These are phyloP conservation scores for Sphaeramia orbicularis DNA, from an alignment of 2,797 vertebrate species.

Conservation along the genomic window DNA sequence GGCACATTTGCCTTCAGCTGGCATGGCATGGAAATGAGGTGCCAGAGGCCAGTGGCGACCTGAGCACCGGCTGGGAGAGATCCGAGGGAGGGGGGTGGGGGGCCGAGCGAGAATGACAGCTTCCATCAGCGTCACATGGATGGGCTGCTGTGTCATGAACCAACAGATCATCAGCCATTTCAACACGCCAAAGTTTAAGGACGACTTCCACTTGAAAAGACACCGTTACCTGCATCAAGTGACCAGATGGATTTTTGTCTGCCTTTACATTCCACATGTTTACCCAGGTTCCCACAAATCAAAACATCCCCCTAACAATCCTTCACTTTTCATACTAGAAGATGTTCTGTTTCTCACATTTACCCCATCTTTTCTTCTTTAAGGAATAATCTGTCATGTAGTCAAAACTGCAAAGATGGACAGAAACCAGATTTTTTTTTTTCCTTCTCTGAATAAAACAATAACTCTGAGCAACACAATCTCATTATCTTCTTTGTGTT, in stretches of 20 bases:
- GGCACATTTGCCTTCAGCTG: constrained; percentile 68
- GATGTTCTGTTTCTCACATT: too few relatives aligned
- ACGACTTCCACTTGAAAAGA: neutral
- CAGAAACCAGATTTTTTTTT: constrained; percentile 1
- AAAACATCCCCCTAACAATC: too few relatives aligned
- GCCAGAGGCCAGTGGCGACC: constrained; percentile 53
- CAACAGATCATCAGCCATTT: constrained; percentile 15
- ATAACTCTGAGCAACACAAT: constrained; percentile 7
- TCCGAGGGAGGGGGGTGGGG: constrained; percentile 5
- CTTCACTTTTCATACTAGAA: too few relatives aligned
- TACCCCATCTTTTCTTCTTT: neutral
- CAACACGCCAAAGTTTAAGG: neutral
- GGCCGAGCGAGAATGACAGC: constrained; percentile 30
- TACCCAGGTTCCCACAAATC: too few relatives aligned
- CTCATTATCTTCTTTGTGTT: constrained; percentile 34
- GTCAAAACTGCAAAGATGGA: neutral
- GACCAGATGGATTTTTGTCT: too few relatives aligned
- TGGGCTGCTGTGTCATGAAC: constrained; percentile 16
- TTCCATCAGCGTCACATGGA: constrained; percentile 34
- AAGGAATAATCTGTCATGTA: neutral
- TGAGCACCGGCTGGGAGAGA: constrained; percentile 15
- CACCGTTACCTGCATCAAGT: neutral
- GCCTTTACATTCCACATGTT: too few relatives aligned
- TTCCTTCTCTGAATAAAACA: constrained; percentile 21
- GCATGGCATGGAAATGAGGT: constrained; percentile 64